Evolutionary conservation across 2,797 vertebrate species (phyloP).

Genomic region (Brotula barbata): DNA sequence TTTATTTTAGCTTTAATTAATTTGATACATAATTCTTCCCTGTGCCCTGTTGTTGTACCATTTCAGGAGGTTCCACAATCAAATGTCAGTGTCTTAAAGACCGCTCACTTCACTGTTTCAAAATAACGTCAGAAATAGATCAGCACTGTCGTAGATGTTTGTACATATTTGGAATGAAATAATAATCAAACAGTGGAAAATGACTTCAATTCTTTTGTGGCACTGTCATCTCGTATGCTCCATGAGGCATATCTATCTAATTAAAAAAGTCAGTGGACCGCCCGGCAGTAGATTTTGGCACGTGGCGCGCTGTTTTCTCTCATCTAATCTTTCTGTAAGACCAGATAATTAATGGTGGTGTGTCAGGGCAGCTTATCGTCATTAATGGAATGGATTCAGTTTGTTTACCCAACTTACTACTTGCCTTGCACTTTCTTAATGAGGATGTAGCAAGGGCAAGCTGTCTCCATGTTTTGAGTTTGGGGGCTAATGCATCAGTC

Average conservation of each 20-base stretch:
- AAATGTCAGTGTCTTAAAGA: no score
- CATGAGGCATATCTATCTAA: constrained; percentile 61
- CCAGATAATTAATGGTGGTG: constrained; percentile 76
- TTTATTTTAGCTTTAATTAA: background rate
- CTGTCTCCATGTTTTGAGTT: constrained; percentile 24
- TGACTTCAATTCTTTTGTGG: constrained; percentile 14
- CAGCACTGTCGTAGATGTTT: background rate
- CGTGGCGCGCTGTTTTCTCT: constrained; percentile 59
- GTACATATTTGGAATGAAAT: constrained; percentile 12
- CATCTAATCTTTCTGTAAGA: constrained; percentile 71
- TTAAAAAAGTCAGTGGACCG: constrained; percentile 66
- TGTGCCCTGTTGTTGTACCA: no score
- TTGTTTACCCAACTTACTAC: constrained; percentile 67
- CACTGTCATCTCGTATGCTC: constrained; percentile 30
- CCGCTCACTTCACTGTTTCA: background rate
- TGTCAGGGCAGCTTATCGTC: constrained; percentile 53
- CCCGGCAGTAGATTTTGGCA: constrained; percentile 50
- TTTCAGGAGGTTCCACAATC: no score
- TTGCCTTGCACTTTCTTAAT: constrained; percentile 63
- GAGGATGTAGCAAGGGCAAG: constrained; percentile 55
- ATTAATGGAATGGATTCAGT: constrained; percentile 72
- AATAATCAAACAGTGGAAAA: constrained; percentile 5
- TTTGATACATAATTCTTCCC: no score
- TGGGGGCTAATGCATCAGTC: constrained; percentile 44
- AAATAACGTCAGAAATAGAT: background rate